Evolutionary conservation across 2,113 vertebrate genomes (phyloP).

Genomic region (Sigmodon hispidus): DNA sequence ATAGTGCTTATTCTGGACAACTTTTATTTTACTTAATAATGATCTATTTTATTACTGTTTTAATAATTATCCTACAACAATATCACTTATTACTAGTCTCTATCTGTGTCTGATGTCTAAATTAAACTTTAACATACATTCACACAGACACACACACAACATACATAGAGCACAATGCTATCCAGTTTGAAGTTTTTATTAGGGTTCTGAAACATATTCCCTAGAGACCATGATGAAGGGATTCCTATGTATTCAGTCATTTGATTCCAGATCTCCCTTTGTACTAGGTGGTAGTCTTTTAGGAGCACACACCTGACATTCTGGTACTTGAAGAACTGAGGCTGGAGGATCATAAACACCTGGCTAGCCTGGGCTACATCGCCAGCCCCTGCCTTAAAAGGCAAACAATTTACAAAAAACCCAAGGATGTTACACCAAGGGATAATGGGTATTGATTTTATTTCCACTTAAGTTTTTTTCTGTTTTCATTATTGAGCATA

Average conservation of each 20-base stretch:
- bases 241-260: background rate
- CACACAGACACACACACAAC: background rate
- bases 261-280: background rate
- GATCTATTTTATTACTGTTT: background rate
- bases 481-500: background rate
- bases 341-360: background rate
- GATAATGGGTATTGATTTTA: background rate
- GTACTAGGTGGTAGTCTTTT: conserved; percentile 12
- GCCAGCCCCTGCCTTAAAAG: background rate
- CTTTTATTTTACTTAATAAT: background rate
- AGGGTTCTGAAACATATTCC: background rate
- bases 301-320: background rate
- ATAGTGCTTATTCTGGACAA: background rate
- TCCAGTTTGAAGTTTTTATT: background rate
- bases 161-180: background rate
- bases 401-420: background rate
- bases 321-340: background rate
- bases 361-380: background rate
- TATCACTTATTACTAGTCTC: background rate
- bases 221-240: background rate
- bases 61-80: background rate
- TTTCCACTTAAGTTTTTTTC: background rate
- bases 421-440: too few relatives aligned
- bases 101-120: background rate
- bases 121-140: background rate